A percentile compares a stretch with the other conserved stretches of the same genome.
Conservation (phyloP, 2,888 invertebrate species). For the Hetaerina titia region DNA sequence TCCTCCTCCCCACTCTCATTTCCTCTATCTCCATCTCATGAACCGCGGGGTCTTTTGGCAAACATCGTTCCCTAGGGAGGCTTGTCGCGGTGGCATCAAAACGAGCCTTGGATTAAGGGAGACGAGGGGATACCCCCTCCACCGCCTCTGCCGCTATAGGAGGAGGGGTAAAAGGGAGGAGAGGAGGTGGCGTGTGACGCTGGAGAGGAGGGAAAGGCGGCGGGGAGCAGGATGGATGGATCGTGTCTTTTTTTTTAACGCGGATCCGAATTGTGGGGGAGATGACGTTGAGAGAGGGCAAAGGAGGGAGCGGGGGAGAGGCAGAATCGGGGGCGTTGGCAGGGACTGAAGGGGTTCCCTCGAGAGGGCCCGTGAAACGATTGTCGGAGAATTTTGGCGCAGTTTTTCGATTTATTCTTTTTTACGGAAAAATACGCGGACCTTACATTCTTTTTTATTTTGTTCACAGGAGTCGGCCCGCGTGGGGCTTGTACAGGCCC, state of each 20-base stretch:
- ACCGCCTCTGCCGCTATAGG: background rate
- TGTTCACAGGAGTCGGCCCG: background rate
- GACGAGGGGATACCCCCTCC: background rate
- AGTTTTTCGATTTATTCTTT: background rate
- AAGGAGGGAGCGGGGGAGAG: background rate
- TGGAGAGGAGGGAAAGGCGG: too few species aligned
- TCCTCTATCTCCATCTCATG: background rate
- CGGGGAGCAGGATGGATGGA: too few species aligned
- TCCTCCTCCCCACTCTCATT: background rate
- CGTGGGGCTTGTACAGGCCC: background rate
- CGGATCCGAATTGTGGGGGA: background rate
- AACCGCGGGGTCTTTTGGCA: constrained; percentile 23
- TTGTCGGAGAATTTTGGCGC: background rate
- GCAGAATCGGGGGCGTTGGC: background rate
- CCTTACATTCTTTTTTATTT: background rate
- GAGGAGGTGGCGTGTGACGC: background rate
- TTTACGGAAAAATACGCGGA: background rate
- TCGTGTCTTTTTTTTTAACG: too few species aligned
- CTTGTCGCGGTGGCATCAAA: background rate
- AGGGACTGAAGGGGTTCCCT: background rate
- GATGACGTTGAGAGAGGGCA: background rate
- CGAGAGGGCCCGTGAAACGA: constrained; percentile 5
- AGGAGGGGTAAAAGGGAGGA: background rate
- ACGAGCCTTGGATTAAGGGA: constrained; percentile 21
- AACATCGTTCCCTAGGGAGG: constrained; percentile 35